Percentiles rank a stretch among this genome's conserved stretches.
These are phyloP conservation scores for Alectura lathami DNA, from an alignment of 2,113 vertebrate genomes.

Conservation along the genomic window DNA sequence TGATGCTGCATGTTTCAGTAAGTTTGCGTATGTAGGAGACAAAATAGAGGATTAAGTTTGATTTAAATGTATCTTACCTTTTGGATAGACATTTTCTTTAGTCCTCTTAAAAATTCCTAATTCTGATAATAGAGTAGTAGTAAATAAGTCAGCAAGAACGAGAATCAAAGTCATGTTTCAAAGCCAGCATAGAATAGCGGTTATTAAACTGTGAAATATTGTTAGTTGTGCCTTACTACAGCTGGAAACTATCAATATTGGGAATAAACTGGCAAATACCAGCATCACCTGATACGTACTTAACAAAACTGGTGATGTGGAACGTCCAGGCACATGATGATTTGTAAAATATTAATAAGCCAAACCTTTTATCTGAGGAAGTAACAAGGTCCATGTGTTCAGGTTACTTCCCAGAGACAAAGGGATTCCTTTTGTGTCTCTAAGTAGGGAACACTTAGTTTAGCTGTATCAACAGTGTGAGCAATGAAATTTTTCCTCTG, in stretches of 20 bases:
- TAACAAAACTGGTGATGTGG: not conserved
- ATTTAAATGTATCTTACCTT: not conserved
- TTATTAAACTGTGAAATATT: not conserved
- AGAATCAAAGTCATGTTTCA: not conserved
- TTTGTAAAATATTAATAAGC: not conserved
- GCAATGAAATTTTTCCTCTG: not conserved
- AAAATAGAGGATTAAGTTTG: not conserved
- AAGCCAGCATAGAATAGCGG: not conserved
- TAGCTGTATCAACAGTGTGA: not conserved
- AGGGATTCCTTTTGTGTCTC: not conserved
- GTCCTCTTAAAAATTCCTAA: not conserved
- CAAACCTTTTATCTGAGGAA: not conserved
- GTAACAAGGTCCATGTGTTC: not conserved
- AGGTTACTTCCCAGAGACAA: not conserved
- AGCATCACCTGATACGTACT: rapidly evolving
- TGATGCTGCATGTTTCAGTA: not conserved
- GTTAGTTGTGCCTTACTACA: not conserved
- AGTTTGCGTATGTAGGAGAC: not conserved
- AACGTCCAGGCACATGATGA: not conserved
- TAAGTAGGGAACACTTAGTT: not conserved
- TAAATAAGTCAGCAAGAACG: not conserved
- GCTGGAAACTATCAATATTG: not conserved
- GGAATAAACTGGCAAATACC: not conserved
- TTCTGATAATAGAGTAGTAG: not conserved
- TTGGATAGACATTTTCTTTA: not conserved